Base-by-base conservation (phyloP, 2,888 invertebrate genomes). In the Luffia ferchaultella region DNA sequence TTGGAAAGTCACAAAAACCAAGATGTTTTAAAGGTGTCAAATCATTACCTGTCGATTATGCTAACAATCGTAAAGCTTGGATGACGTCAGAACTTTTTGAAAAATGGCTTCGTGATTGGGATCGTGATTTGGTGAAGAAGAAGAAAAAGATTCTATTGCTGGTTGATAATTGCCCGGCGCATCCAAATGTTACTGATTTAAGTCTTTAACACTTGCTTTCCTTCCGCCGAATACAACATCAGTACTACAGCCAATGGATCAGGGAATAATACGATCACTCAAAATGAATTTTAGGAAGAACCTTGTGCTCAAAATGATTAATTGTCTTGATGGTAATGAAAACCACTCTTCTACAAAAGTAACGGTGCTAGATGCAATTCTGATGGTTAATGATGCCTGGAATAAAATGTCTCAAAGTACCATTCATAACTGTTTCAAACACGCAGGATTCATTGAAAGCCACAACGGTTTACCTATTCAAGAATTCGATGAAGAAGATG, bases 61-160 rank as follows among this genome's bases (percentile, higher is more conserved):
- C 49, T 18, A 51, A 54, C 50, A 55, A 57, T 49, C 45, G 49
- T 48, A 55, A 42, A 51, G 52, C 57, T 50, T 58, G 58, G 55
- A 57, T 58, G 55, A 56, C 55, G 19, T 56, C 56, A 49, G 49
- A 56, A 50, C 20, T 58, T 55, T 58, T 58, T 52, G 53, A 56
- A 53, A 55, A 55, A 52, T 54, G 53, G 51, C 50, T 57, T 44
- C 51, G 50, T 16, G 20, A 52, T 42, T 54, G 52, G 53, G 53
- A 56, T 52, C 45, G 19, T 17, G 54, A 57, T 47, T 53, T 57
- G 51, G 42, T 18, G 48, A 48, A 52, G 44, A 49, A 52, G 44
- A 49, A 47, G 20, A 41, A 50, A 43, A 57, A 56, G 47, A 53
- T 56, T 50, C 30, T 55, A 42, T 52, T 55, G 42, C 53, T 58